Base-by-base conservation (phyloP, 1,140 invertebrate genomes). In the Himalopsyche phryganea region DNA sequence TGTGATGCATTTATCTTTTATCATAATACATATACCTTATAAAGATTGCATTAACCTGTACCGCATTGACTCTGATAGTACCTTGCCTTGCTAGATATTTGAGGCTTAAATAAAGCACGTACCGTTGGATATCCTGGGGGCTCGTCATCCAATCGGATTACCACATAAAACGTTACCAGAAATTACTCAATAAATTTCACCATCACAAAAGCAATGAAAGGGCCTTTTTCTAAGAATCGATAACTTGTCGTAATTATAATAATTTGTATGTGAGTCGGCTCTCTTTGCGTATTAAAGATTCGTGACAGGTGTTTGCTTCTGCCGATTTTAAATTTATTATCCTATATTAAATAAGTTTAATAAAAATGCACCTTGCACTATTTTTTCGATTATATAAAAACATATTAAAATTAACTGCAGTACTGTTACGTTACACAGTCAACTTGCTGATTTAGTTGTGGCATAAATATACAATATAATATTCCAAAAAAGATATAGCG, bases 131-230 rank as follows among this genome's bases (percentile, higher is more conserved):
- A 15, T 11, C 42, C 18, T 17, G 42, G 42, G 42, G 14, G 42
- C 14, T 45, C 11, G 7, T 45, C 18, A 45, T 45, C 42, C 14
- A 45, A 45, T 45, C 17, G 42, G 42, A 45, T 45, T 45, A 45
- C 42, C 5, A 5, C 14, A 40, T 19, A 17, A 45, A 45, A 45
- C 18, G 42, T 45, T 45, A 17, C 42, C 14, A 45, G 42, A 45
- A 45, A 45, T 45, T 45, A 45, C 18, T 19, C 42, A 45, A 45
- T 45, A 45, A 45, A 45, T 45, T 45, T 15, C 18, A 19, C 5
- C 17, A 17, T 45, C 17, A 15, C 42, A 45, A 45, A 45, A 45
- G 42, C 18, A 17, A 15, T 20, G 18, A 45, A 45, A 15, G n/a
- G 38, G 11, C 18, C 2, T 45, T 17, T 45, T 19, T 45, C 42